These are phyloP conservation scores for Orthonyx spaldingii DNA, from an alignment of 2,113 vertebrate genomes.

Conservation along the genomic window DNA sequence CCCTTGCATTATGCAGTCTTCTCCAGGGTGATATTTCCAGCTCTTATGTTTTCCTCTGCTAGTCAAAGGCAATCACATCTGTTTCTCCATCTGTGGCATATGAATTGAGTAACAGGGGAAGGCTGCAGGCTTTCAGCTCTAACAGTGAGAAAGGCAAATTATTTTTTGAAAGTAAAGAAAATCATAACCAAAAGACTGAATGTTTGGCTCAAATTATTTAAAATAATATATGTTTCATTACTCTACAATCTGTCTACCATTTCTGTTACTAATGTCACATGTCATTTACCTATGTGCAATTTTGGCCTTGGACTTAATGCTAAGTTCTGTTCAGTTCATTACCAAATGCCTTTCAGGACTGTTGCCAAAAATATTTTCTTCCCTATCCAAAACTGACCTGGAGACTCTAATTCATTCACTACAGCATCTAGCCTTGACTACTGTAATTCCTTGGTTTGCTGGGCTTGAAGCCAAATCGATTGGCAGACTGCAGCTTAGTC, in stretches of 20 bases:
- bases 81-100: background rate
- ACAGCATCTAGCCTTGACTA: background rate
- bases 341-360: background rate
- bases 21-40: background rate
- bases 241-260: background rate
- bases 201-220: background rate
- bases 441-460: conserved; percentile 49
- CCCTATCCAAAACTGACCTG: conserved; percentile 20
- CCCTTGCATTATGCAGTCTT: background rate
- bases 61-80: background rate
- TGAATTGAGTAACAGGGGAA: background rate
- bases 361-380: conserved; percentile 2
- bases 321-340: background rate
- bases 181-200: background rate
- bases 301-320: background rate
- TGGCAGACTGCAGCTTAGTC: conserved; percentile 24
- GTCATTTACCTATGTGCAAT: background rate
- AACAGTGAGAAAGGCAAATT: background rate
- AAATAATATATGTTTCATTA: background rate
- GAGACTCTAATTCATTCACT: conserved; percentile 21
- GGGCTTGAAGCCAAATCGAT: conserved; percentile 51
- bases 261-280: background rate
- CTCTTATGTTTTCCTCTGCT: background rate
- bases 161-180: background rate
- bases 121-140: background rate